Conservation (phyloP, 2,888 invertebrate genomes). For the Entomobrya multifasciata region DNA sequence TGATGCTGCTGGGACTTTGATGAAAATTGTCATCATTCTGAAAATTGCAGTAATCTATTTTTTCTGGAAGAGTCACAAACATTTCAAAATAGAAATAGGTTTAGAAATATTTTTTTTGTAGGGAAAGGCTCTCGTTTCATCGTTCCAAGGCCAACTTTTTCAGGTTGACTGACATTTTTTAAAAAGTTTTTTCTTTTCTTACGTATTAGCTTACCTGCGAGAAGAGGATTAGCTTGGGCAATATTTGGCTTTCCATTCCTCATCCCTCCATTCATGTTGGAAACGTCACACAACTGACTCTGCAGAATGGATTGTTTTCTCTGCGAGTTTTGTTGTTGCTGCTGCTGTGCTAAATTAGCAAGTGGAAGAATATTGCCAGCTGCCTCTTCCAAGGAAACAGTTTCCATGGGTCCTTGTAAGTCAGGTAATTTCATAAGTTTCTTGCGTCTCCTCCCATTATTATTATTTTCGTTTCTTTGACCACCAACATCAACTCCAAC, state of each 20-base stretch:
- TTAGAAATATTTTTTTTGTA: too few relatives aligned
- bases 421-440: slow-evolving; percentile 67
- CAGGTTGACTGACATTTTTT: too few relatives aligned
- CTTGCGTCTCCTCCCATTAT: slow-evolving; percentile 32
- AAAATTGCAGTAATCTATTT: too few relatives aligned
- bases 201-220: slow-evolving; percentile 87
- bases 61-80: too few relatives aligned
- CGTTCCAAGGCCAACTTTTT: too few relatives aligned
- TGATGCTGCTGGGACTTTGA: too few relatives aligned
- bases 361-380: slow-evolving; percentile 72
- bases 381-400: slow-evolving; percentile 72
- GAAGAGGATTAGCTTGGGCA: slow-evolving; percentile 91
- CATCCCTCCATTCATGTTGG: slow-evolving; percentile 52
- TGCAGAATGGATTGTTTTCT: slow-evolving; percentile 76
- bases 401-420: slow-evolving; percentile 71
- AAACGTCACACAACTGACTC: slow-evolving; percentile 77
- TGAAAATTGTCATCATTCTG: too few relatives aligned
- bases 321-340: slow-evolving; percentile 55
- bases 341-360: slow-evolving; percentile 67
- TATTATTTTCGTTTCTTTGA: slow-evolving; percentile 52
- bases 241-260: slow-evolving; percentile 81
- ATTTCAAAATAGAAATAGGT: too few relatives aligned
- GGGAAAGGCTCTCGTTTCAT: too few relatives aligned
- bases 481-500: slow-evolving; percentile 48
- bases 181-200: too few relatives aligned